phyloP scores from a whole-genome alignment of 2,113 vertebrate genomes.

The Apodemus sylvaticus region DNA sequence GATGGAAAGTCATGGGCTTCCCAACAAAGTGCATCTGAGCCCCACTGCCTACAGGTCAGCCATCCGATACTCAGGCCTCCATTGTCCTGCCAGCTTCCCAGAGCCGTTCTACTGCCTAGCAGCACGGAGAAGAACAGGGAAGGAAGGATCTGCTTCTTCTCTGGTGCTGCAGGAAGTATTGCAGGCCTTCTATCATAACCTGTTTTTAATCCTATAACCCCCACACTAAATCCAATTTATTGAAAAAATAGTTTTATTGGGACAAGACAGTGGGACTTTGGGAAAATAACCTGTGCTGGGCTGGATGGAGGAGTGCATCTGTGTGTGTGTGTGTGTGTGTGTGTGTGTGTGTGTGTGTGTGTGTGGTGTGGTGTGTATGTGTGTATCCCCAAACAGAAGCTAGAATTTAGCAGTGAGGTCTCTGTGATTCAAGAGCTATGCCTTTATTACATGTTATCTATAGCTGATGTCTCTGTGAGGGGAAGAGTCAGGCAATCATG shows the following conservation, averaged over 20 bases:
- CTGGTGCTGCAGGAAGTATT: not conserved
- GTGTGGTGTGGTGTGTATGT: not conserved
- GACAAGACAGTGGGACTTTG: not conserved
- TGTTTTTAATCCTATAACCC: not conserved
- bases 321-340: too few relatives aligned
- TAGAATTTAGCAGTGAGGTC: not conserved
- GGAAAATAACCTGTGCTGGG: not conserved
- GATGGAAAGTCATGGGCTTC: slow-evolving; percentile 87
- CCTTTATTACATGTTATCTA: not conserved
- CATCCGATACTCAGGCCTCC: not conserved
- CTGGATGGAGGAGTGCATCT: not conserved
- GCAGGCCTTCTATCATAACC: not conserved
- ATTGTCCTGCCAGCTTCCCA: not conserved
- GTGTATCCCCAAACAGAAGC: not conserved
- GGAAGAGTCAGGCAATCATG: not conserved
- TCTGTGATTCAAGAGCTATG: not conserved
- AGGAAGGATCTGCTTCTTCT: not conserved
- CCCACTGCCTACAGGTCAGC: slow-evolving; percentile 81
- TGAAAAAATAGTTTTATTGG: not conserved
- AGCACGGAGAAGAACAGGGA: too few relatives aligned
- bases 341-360: not conserved
- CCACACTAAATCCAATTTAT: not conserved
- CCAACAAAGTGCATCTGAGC: slow-evolving; percentile 86
- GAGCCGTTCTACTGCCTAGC: not conserved
- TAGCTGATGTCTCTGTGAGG: not conserved